Evolutionary conservation across 2,113 vertebrate species (phyloP).

Genomic region (Ceratotherium simum): DNA sequence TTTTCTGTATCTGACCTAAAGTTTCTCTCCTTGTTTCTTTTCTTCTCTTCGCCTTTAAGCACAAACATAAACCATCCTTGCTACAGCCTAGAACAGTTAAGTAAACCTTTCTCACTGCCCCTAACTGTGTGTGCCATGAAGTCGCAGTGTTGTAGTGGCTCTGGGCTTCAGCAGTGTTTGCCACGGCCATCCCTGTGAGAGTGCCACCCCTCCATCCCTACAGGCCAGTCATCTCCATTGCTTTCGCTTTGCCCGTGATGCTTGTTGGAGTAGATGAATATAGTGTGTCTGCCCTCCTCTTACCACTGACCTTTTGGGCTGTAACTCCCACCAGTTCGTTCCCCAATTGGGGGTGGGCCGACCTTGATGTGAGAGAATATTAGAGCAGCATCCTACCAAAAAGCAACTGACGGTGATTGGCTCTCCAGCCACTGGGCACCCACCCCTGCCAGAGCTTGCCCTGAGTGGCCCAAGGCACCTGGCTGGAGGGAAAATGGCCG

Average conservation of each 20-base stretch:
- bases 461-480: slow-evolving; percentile 24
- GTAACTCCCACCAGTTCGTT: slow-evolving; percentile 50
- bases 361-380: slow-evolving; percentile 46
- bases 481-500: slow-evolving; percentile 71
- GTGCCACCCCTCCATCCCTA: slow-evolving; percentile 82
- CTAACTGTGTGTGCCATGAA: slow-evolving; percentile 89
- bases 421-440: slow-evolving; percentile 26
- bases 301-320: slow-evolving; percentile 58
- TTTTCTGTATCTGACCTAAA: slow-evolving; percentile 98
- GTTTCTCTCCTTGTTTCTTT: slow-evolving; percentile 97
- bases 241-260: slow-evolving; percentile 85
- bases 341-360: slow-evolving; percentile 61
- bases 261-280: slow-evolving; percentile 87
- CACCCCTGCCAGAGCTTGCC: slow-evolving; percentile 13
- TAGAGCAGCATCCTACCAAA: slow-evolving; percentile 71
- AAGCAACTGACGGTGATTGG: slow-evolving; percentile 50
- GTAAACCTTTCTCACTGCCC: slow-evolving; percentile 92
- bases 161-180: slow-evolving; percentile 89
- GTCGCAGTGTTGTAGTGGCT: slow-evolving; percentile 90
- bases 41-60: slow-evolving; percentile 96
- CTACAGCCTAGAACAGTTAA: slow-evolving; percentile 99
- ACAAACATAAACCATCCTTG: slow-evolving; percentile 99
- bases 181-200: slow-evolving; percentile 87
- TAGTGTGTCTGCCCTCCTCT: slow-evolving; percentile 75
- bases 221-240: slow-evolving; percentile 86